Conservation (phyloP, 1,140 invertebrate species). For the Calycopis cecrops region DNA sequence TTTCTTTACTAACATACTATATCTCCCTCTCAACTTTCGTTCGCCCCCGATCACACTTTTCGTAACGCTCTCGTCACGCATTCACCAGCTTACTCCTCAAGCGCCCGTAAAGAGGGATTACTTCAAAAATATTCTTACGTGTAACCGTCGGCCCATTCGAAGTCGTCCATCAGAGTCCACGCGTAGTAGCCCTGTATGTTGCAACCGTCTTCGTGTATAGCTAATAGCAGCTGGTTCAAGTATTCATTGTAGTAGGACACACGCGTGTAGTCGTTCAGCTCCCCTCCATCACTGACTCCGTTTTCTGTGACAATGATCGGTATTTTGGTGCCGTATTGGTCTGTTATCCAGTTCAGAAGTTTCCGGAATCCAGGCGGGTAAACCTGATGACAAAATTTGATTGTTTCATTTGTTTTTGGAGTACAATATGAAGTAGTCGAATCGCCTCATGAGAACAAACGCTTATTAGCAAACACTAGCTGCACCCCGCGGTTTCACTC, state of each 20-base stretch:
- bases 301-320: slow-evolving; percentile 86
- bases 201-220: slow-evolving; percentile 76
- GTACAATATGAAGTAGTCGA: not conserved
- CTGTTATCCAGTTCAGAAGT: slow-evolving; percentile 81
- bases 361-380: slow-evolving; percentile 82
- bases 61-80: too few species aligned
- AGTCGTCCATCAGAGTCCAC: slow-evolving; percentile 86
- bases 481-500: too few species aligned
- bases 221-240: slow-evolving; percentile 69
- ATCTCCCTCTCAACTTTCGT: too few species aligned
- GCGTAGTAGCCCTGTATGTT: slow-evolving; percentile 83
- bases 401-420: not conserved
- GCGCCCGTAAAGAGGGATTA: not conserved
- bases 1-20: too few species aligned
- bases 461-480: too few species aligned
- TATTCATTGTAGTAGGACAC: slow-evolving; percentile 79
- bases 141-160: slow-evolving; percentile 79
- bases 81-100: too few species aligned
- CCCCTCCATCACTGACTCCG: slow-evolving; percentile 69
- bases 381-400: slow-evolving; percentile 50
- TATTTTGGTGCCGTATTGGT: slow-evolving; percentile 78
- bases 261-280: slow-evolving; percentile 70
- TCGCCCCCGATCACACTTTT: too few species aligned
- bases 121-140: slow-evolving; percentile 39
- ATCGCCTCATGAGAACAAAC: too few species aligned